Percentiles rank a stretch among this genome's conserved stretches.
Conservation (phyloP, 2,113 vertebrate genomes). For the Emydocephalus ijimae region DNA sequence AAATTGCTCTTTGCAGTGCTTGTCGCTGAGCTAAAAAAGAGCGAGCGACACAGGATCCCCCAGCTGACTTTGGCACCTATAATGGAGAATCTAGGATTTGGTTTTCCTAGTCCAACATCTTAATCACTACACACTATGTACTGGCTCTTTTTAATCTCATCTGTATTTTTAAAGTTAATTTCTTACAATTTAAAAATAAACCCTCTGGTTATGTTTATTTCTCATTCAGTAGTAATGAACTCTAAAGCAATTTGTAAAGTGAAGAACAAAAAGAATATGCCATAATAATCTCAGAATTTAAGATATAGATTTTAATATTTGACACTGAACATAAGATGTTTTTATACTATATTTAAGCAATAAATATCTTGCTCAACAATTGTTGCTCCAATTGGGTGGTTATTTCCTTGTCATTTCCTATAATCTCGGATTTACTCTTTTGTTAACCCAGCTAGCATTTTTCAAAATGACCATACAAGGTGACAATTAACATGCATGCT, state of each 20-base stretch:
- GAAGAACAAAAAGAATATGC: background rate
- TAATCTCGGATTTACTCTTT: background rate
- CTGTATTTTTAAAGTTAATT: background rate
- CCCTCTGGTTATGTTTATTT: background rate
- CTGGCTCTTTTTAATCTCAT: background rate
- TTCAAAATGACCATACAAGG: background rate
- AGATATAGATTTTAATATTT: background rate
- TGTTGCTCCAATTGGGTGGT: background rate
- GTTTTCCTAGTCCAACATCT: background rate
- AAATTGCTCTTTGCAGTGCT: background rate
- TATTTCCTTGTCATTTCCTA: background rate
- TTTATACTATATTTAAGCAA: background rate
- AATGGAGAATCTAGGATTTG: background rate
- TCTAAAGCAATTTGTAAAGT: background rate
- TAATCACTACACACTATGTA: background rate
- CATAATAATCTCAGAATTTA: background rate
- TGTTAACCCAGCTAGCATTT: background rate
- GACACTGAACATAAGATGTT: background rate
- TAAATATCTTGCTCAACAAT: background rate
- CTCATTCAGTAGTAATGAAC: background rate
- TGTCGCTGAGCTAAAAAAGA: background rate
- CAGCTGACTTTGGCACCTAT: background rate
- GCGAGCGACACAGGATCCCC: background rate
- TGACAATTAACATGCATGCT: background rate
- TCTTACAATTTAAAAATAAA: background rate